A percentile compares a stretch with the other conserved stretches of the same genome.
Conservation (phyloP, 2,113 vertebrate genomes). For the Donacobius atricapilla region DNA sequence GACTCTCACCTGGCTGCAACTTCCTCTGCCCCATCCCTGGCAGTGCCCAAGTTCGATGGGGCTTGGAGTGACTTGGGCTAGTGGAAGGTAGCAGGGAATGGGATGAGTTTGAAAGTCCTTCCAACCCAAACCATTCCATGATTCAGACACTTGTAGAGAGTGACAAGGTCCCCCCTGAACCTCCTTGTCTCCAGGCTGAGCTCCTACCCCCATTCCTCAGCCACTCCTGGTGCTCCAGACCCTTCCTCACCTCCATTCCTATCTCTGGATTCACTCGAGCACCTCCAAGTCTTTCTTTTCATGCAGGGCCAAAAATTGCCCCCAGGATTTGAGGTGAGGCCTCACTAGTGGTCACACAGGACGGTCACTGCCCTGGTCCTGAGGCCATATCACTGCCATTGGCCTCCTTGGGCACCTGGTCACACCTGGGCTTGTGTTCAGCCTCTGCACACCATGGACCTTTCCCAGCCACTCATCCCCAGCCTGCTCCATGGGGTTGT, state of each 20-base stretch:
- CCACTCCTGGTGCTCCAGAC: background rate
- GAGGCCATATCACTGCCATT: background rate
- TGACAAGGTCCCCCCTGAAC: background rate
- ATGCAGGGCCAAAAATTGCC: background rate
- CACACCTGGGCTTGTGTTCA: background rate
- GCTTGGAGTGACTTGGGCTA: background rate
- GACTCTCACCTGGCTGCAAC: background rate
- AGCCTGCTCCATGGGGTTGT: background rate
- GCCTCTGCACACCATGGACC: background rate
- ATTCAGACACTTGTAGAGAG: background rate
- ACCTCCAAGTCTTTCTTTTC: background rate
- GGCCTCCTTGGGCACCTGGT: background rate
- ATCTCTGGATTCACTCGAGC: background rate
- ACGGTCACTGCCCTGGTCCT: fast-evolving
- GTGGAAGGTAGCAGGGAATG: background rate
- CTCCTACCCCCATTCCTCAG: background rate
- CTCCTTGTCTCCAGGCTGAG: background rate
- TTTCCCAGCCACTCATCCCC: background rate
- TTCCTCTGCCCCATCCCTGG: background rate
- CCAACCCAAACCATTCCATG: background rate
- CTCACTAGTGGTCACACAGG: background rate
- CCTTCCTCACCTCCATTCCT: background rate
- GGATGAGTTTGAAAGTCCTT: background rate
- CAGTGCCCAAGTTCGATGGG: background rate
- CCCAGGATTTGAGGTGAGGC: background rate